Base-by-base conservation (phyloP, 2,888 invertebrate genomes). In the Zaprionus lineosus region DNA sequence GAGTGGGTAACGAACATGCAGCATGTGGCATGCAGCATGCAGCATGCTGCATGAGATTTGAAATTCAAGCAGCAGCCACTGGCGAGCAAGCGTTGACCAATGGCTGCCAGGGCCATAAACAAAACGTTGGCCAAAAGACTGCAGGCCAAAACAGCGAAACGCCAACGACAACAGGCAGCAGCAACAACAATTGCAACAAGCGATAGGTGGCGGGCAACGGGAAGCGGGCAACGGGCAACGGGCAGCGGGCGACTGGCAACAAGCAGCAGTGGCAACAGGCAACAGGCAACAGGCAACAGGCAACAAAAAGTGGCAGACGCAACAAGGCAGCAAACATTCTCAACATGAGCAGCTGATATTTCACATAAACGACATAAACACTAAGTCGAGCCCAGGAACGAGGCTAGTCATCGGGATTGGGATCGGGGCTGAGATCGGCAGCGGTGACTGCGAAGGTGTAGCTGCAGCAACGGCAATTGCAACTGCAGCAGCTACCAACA, bases 291-390 rank as follows among this genome's bases (percentile, higher is more conserved):
- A 19, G 19, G 28, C 18, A 44, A 46, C 28, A 14, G 21, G 75
- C 70, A 59, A 62, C 71, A 70, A 84, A 74, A 70, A 70, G 75
- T 82, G 83, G 83, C 79, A 73, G 82, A 78, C 78, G 83, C 76
- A 83, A 78, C 67, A 71, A 76, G 85, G 73, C 84, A 85, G 75
- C 75, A 66, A 71, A 70, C 74, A 86, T 83, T 84, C 84, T 84
- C 86, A 70, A 84, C 83, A 86, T 81, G 87, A 87, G 84, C 86
- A 87, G 82, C 87, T 88, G 88, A 87, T 87, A 88, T 88, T 88
- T 88, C 86, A 87, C 73, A 73, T 73, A 85, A 86, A 76, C 86
- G 88, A 88, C 87, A 86, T 88, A 88, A 87, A 84, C 87, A 88
- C 87, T 78, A 67, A 48, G 58, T 57, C 44, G 47, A 62, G 70